Base-by-base conservation (phyloP, 1,140 invertebrate genomes). In the Lucilia cuprina region DNA sequence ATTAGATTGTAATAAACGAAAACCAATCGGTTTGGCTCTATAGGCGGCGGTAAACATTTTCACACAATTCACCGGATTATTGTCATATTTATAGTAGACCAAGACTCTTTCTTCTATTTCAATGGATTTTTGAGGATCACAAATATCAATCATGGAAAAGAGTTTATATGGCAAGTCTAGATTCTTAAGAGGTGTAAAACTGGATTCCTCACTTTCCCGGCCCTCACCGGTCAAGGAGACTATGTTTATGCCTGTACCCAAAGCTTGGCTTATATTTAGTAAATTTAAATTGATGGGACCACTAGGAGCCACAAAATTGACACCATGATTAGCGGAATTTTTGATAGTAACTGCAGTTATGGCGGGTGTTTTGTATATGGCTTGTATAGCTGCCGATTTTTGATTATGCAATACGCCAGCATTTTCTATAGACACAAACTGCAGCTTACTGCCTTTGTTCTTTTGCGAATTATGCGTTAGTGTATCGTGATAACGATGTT, bases 51-150 rank as follows among this genome's bases (percentile, higher is more conserved):
- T 95, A 87, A 99, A 99, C 86, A 99, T 98, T 92, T 99, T 99
- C 0, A 99, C 96, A 91, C 99, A 99, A 90, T 99, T 99, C 0
- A 99, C 96, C 0, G 97, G 96, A 91, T 95, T 95, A 87, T 98
- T 98, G 86, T 99, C 97, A 87, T 99, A 99, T 91, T 99, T 99
- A 91, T 98, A 99, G 91, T 99, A 99, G 1, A 99, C 86, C 4
- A 99, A 89, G 7, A 99, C 94, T 83, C 98, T 93, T 88, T 99
- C 97, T 91, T 98, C 95, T 0, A 99, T 93, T 9, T 93, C 93
- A 35, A 99, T 94, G 88, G 97, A 96, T 93, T 99, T 99, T 17
- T 95, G 95, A 0, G 97, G 96, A 90, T 99, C 97, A 91, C 99
- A 99, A 83, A 99, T 98, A 86, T 99, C 97, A 19, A 99, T 94